Evolutionary conservation across 1,140 invertebrate genomes (phyloP).

Genomic region (Calycopis cecrops): DNA sequence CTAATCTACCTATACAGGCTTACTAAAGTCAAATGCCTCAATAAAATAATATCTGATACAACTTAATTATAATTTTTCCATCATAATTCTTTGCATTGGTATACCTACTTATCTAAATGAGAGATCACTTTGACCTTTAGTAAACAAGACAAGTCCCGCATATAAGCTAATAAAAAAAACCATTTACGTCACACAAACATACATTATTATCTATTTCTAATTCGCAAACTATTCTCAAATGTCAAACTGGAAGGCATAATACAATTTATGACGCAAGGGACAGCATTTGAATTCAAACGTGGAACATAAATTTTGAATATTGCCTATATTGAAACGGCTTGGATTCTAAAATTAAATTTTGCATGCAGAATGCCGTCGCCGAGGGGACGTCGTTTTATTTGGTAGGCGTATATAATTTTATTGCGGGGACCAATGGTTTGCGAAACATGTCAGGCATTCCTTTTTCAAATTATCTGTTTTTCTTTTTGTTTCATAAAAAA

Average conservation of each 20-base stretch:
- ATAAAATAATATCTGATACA: too few species aligned
- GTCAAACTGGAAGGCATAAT: constrained; percentile 31
- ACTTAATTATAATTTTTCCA: too few species aligned
- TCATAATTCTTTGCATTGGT: too few species aligned
- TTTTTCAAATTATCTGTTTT: constrained; percentile 19
- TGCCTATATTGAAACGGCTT: constrained; percentile 70
- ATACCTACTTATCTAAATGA: too few species aligned
- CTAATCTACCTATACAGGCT: too few species aligned
- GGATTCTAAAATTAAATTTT: constrained; percentile 73
- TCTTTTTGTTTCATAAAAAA: not conserved
- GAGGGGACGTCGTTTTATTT: constrained; percentile 62
- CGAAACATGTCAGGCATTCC: constrained; percentile 57
- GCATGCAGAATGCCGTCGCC: constrained; percentile 62
- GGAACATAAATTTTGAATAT: constrained; percentile 73
- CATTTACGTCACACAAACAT: too few species aligned
- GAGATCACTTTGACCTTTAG: too few species aligned
- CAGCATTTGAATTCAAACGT: constrained; percentile 62
- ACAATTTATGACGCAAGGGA: constrained; percentile 56
- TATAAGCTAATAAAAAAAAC: too few species aligned
- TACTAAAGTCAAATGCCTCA: too few species aligned
- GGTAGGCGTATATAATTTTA: constrained; percentile 75
- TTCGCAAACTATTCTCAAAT: constrained; percentile 22
- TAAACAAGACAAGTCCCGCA: too few species aligned
- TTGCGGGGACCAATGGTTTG: constrained; percentile 69
- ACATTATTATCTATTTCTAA: constrained; percentile 1